These are phyloP conservation scores for Numenius arquata DNA, from an alignment of 2,113 vertebrate genomes.

Conservation along the genomic window DNA sequence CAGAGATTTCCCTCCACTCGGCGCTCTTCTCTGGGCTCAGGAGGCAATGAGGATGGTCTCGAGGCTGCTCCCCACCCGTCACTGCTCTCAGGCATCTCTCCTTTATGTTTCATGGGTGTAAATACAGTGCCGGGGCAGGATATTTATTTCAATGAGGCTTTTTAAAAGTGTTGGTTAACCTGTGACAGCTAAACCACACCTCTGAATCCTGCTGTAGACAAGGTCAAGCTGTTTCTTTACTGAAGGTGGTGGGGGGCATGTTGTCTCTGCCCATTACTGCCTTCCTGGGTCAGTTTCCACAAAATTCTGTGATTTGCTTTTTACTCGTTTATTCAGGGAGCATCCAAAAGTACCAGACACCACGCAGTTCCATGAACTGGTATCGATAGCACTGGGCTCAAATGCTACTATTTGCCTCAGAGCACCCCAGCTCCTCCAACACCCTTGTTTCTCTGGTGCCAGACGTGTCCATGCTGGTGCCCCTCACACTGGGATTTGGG, in stretches of 20 bases:
- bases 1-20: not conserved
- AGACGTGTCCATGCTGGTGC: not conserved
- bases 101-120: not conserved
- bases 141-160: not conserved
- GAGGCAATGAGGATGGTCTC: not conserved
- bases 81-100: not conserved
- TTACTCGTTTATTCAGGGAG: not conserved
- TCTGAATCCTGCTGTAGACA: not conserved
- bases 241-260: not conserved
- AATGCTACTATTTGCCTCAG: not conserved
- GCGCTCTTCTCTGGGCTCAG: not conserved
- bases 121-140: not conserved
- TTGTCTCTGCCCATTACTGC: not conserved
- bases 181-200: not conserved
- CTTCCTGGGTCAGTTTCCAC: not conserved
- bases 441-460: not conserved
- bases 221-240: not conserved
- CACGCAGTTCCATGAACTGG: rapidly evolving
- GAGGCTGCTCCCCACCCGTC: not conserved
- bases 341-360: not conserved
- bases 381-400: not conserved
- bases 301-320: not conserved
- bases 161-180: not conserved
- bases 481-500: not conserved
- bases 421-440: not conserved